Evolutionary conservation across 2,888 invertebrate genomes (phyloP), one percentile per base, ranked within the genome.

Genomic region (Perizoma flavofasciatum): DNA sequence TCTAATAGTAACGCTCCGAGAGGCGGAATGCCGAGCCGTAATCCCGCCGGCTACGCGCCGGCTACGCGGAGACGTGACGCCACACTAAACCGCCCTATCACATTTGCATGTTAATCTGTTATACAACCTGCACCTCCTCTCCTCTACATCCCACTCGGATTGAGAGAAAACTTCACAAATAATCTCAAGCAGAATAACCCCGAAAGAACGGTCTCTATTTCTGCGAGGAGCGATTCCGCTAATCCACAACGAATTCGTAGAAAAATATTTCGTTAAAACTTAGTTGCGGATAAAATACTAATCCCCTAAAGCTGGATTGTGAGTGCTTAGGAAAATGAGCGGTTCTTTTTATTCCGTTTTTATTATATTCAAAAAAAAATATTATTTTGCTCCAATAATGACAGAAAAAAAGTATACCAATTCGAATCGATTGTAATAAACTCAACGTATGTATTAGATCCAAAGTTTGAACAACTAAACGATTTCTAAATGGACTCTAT

Each of bases 221-320:
- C 32, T 54, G 32, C 61, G 52, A 61, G 54, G 59, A 62, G 54
- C 52, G 50, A 63, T 66, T 68, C 50, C 41, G 49, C 47, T 68
- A 63, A 68, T 65, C 65, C 59, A 11, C 40, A 34, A 50, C 51
- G 53, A 54, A 53, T 61, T 61, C 49, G 59, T 57, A 49, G 45
- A 49, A 62, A 65, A 67, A 67, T 67, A 67, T 65, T 67, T 65
- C 63, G 48, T 49, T 62, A 40, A 53, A 62, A 67, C 63, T 63
- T 56, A 64, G 60, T 51, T 48, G 55, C 37, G 63, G 59, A 69
- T 67, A 61, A 66, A 65, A 64, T 54, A 65, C 62, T 62, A 65
- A 67, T 67, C 61, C 59, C 44, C 48, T 48, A 49, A 65, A 63
- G 66, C 68, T 61, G 65, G 64, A 67, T 65, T 55, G 63, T 8